Percentiles rank a stretch among this genome's conserved stretches.
Conservation (phyloP, 2,113 vertebrate species). For the Junco hyemalis region DNA sequence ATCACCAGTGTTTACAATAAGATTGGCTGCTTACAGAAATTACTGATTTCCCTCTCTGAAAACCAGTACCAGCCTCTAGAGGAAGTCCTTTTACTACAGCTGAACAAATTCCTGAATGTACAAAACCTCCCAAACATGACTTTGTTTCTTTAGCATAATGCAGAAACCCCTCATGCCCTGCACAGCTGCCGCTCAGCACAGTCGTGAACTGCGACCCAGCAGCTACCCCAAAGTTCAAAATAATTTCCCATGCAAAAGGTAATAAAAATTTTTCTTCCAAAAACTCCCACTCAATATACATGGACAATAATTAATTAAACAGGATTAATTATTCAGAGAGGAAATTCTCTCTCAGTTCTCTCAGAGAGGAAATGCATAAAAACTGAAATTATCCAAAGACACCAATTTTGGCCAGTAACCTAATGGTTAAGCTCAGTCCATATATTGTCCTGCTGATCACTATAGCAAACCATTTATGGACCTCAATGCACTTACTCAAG, state of each 20-base stretch:
- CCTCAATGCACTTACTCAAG: background rate
- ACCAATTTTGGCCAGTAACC: background rate
- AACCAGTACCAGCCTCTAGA: background rate
- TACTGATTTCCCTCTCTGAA: background rate
- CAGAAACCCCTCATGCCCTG: background rate
- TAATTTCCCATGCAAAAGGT: background rate
- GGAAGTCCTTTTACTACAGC: background rate
- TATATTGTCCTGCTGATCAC: background rate
- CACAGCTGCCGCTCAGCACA: background rate
- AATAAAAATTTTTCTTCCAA: background rate
- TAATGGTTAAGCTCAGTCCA: background rate
- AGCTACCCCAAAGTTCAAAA: background rate
- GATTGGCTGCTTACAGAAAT: background rate
- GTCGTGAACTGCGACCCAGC: background rate
- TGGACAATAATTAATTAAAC: too few species aligned
- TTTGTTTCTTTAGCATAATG: background rate
- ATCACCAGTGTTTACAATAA: background rate
- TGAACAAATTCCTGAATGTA: background rate
- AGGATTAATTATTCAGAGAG: too few species aligned
- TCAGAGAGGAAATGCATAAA: background rate
- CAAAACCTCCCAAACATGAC: background rate
- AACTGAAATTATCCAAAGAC: background rate
- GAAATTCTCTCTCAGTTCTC: too few species aligned
- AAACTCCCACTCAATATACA: accelerated
- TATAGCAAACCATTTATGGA: background rate